These are phyloP conservation scores for Oryctes rhinoceros DNA, from an alignment of 1,140 invertebrate genomes.

Conservation along the genomic window DNA sequence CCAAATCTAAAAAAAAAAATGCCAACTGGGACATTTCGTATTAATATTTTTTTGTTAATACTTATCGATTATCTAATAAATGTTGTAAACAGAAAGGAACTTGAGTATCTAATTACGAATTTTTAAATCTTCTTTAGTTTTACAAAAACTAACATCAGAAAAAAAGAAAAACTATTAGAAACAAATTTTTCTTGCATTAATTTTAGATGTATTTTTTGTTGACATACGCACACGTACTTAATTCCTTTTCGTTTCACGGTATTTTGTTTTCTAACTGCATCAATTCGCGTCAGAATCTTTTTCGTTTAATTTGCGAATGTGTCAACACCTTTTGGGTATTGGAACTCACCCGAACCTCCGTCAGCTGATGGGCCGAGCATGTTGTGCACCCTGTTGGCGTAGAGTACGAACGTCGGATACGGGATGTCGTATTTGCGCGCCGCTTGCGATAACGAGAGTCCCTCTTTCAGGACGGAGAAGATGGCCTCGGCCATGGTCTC, in stretches of 20 bases:
- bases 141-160: no score
- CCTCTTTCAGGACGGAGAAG: slow-evolving; percentile 89
- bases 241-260: not conserved
- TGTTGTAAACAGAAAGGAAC: no score
- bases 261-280: slow-evolving; percentile 23
- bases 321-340: slow-evolving; percentile 34
- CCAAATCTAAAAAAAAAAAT: no score
- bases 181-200: not conserved
- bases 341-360: slow-evolving; percentile 79
- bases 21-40: no score
- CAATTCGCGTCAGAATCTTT: not conserved
- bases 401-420: slow-evolving; percentile 93
- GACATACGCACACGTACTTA: not conserved
- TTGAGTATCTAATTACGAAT: no score
- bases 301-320: slow-evolving; percentile 1
- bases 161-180: no score
- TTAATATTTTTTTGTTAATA: no score
- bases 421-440: slow-evolving; percentile 93
- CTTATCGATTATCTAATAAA: no score
- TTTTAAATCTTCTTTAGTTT: no score
- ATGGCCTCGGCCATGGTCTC: slow-evolving; percentile 95
- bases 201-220: not conserved
- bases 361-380: slow-evolving; percentile 90
- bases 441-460: slow-evolving; percentile 86
- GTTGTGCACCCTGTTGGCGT: slow-evolving; percentile 91